These are phyloP conservation scores for Archocentrus centrarchus DNA, from an alignment of 2,113 vertebrate species.

Conservation along the genomic window DNA sequence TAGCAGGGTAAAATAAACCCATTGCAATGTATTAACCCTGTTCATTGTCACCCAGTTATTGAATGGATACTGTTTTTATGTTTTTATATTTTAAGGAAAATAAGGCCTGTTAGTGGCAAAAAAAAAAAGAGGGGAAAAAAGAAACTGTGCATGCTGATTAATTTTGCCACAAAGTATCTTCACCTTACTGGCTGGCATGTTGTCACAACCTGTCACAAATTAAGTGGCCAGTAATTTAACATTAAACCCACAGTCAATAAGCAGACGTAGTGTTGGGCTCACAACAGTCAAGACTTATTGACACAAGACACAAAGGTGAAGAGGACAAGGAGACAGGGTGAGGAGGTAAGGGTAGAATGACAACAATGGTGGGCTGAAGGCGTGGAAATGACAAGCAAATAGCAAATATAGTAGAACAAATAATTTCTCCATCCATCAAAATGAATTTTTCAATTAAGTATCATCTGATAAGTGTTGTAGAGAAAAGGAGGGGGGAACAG, in stretches of 20 bases:
- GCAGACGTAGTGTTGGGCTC: slow-evolving; percentile 3
- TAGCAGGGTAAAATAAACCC: too few species aligned
- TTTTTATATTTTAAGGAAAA: too few species aligned
- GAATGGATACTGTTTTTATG: too few species aligned
- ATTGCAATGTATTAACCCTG: too few species aligned
- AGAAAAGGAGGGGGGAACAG: not conserved
- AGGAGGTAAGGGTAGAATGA: slow-evolving; percentile 25
- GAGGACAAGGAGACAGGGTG: slow-evolving; percentile 13
- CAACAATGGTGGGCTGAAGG: not conserved
- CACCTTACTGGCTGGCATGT: too few species aligned
- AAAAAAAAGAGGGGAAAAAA: too few species aligned
- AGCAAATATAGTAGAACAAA: not conserved
- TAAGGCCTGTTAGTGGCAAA: too few species aligned
- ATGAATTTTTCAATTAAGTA: slow-evolving; percentile 28
- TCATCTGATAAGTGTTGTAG: slow-evolving; percentile 13
- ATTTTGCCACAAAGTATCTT: not conserved
- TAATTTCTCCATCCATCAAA: not conserved
- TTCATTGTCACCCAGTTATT: too few species aligned
- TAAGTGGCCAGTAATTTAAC: slow-evolving; percentile 53
- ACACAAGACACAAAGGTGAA: slow-evolving; percentile 1
- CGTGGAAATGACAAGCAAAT: slow-evolving; percentile 29
- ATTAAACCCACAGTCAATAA: slow-evolving; percentile 67
- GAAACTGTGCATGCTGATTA: not conserved
- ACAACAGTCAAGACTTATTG: slow-evolving; percentile 3
- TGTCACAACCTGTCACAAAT: not conserved